These are phyloP conservation scores for Hylomyscus alleni DNA, from an alignment of 2,797 vertebrate genomes.

Conservation along the genomic window DNA sequence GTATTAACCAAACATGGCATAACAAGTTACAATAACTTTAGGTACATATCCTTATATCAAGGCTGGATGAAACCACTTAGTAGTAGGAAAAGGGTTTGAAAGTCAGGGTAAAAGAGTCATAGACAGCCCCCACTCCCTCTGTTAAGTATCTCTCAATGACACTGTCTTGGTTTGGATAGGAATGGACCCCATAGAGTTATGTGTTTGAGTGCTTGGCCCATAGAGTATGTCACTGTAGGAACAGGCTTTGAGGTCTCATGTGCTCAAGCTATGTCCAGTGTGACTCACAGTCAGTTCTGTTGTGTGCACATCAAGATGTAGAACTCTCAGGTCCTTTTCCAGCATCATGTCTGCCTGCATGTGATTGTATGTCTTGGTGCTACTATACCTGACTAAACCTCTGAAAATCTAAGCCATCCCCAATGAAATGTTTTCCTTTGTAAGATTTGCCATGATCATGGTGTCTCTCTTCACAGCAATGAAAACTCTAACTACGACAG, in stretches of 20 bases:
- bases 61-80: neutral
- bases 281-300: neutral
- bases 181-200: neutral
- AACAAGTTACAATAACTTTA: neutral
- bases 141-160: neutral
- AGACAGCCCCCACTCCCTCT: neutral
- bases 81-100: neutral
- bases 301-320: neutral
- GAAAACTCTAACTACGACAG: neutral
- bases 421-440: neutral
- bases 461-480: neutral
- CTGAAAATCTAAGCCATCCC: neutral
- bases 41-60: neutral
- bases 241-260: neutral
- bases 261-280: neutral
- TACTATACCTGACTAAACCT: neutral
- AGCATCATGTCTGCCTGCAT: neutral
- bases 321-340: neutral
- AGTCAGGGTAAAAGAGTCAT: neutral
- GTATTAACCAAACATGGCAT: neutral
- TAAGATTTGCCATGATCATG: neutral
- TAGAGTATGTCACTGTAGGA: neutral
- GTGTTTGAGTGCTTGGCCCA: neutral
- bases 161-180: neutral
- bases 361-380: neutral